Evolutionary conservation across 2,113 vertebrate genomes (phyloP).

Genomic region (Tamias sibiricus): DNA sequence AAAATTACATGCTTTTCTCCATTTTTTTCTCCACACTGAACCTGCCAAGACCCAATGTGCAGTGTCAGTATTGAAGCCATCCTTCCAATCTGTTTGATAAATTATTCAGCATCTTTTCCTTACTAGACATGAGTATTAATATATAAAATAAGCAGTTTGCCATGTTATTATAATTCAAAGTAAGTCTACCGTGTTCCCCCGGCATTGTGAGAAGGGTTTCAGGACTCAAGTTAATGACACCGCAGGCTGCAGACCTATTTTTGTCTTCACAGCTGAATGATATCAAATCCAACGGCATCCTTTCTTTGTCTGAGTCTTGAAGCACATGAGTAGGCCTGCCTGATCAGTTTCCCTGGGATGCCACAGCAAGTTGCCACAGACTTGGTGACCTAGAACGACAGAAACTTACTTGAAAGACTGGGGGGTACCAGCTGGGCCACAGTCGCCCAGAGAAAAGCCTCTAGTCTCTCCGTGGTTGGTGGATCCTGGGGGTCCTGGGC

Average conservation of each 20-base stretch:
- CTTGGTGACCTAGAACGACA: background rate
- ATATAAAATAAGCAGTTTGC: conserved; percentile 80
- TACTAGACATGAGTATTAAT: conserved; percentile 73
- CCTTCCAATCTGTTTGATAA: conserved; percentile 54
- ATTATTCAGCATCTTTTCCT: conserved; percentile 73
- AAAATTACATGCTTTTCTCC: conserved; percentile 62
- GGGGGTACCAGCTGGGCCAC: background rate
- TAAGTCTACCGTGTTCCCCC: conserved; percentile 42
- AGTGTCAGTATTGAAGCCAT: conserved; percentile 62
- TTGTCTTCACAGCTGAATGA: conserved; percentile 1
- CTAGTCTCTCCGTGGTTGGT: fast-evolving
- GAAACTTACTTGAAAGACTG: background rate
- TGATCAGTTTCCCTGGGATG: background rate
- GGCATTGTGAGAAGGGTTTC: conserved; percentile 42
- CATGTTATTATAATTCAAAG: conserved; percentile 79
- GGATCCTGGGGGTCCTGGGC: background rate
- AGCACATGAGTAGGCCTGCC: background rate
- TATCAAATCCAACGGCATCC: background rate
- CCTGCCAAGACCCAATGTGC: conserved; percentile 34
- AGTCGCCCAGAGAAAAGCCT: background rate
- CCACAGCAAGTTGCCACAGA: background rate
- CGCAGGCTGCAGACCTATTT: conserved; percentile 29
- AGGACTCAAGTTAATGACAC: conserved; percentile 58
- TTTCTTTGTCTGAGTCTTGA: background rate
- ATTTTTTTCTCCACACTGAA: conserved; percentile 62